Evolutionary conservation across 2,797 vertebrate genomes (phyloP).

Genomic region (Anguilla obscura): DNA sequence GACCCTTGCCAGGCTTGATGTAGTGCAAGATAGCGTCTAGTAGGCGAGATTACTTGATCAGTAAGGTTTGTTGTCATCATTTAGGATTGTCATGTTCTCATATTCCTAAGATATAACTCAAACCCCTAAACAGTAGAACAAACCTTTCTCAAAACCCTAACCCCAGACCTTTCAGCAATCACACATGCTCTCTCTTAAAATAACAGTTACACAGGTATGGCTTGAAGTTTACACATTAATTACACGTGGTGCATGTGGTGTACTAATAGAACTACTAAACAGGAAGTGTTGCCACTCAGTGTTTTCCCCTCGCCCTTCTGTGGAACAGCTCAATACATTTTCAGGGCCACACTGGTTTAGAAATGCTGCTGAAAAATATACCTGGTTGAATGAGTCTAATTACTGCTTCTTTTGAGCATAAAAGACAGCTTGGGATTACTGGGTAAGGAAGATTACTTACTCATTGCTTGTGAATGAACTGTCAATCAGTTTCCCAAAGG

Average conservation of each 20-base stretch:
- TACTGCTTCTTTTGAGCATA: neutral
- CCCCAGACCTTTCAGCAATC: neutral
- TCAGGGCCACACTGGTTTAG: neutral
- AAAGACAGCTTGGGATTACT: neutral
- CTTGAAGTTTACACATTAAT: neutral
- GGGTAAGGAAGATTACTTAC: neutral
- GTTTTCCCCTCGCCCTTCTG: neutral
- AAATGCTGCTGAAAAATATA: neutral
- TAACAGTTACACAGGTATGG: neutral
- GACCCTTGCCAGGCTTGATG: neutral
- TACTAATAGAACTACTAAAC: neutral
- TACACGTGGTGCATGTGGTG: neutral
- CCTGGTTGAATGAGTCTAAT: constrained; percentile 7
- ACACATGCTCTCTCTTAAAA: neutral
- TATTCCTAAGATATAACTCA: neutral
- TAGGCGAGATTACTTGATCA: neutral
- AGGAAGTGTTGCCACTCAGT: neutral
- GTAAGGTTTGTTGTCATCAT: neutral
- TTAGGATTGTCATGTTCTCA: neutral
- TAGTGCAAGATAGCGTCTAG: neutral
- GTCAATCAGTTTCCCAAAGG: constrained; percentile 8
- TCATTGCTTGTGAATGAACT: neutral
- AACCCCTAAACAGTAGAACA: neutral
- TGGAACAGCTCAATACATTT: neutral
- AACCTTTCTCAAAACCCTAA: neutral